These are phyloP conservation scores for Manis javanica DNA, from an alignment of 2,797 vertebrate genomes.

Conservation along the genomic window DNA sequence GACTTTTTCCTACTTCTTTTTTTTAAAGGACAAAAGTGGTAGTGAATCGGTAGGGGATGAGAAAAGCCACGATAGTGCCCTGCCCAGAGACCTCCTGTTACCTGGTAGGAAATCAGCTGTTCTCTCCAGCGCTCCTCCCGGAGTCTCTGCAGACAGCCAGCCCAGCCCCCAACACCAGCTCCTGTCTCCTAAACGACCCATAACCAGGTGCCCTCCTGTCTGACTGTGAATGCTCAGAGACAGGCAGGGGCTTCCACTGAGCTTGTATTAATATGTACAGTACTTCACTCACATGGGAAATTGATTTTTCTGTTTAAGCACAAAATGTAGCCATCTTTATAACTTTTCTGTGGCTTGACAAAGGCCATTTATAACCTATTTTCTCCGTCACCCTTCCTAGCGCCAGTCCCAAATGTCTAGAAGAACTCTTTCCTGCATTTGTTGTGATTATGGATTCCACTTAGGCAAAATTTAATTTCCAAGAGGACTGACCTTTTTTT, in stretches of 20 bases:
- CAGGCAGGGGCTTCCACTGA: conserved; percentile 48
- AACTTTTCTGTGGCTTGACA: conserved; percentile 85
- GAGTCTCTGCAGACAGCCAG: not conserved
- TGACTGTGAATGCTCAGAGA: not conserved
- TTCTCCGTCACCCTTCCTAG: conserved; percentile 71
- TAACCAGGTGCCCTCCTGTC: not conserved
- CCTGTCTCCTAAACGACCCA: not conserved
- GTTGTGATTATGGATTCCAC: conserved; percentile 86
- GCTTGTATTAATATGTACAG: conserved; percentile 81
- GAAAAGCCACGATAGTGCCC: not conserved
- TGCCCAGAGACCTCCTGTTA: not conserved
- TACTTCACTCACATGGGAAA: conserved; percentile 81
- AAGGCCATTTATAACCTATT: conserved; percentile 84
- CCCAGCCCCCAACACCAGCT: not conserved
- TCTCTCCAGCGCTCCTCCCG: not conserved
- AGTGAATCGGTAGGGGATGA: rapidly evolving
- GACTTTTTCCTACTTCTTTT: no score
- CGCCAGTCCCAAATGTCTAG: conserved; percentile 77
- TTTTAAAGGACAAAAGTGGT: not conserved
- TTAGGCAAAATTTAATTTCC: conserved; percentile 82
- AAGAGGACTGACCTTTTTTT: conserved; percentile 78
- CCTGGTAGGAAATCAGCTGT: not conserved
- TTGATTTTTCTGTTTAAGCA: conserved; percentile 86
- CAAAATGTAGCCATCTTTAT: conserved; percentile 79
- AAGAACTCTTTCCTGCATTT: conserved; percentile 82